These are phyloP conservation scores for Microtus ochrogaster DNA, from an alignment of 2,113 vertebrate species.

Conservation along the genomic window DNA sequence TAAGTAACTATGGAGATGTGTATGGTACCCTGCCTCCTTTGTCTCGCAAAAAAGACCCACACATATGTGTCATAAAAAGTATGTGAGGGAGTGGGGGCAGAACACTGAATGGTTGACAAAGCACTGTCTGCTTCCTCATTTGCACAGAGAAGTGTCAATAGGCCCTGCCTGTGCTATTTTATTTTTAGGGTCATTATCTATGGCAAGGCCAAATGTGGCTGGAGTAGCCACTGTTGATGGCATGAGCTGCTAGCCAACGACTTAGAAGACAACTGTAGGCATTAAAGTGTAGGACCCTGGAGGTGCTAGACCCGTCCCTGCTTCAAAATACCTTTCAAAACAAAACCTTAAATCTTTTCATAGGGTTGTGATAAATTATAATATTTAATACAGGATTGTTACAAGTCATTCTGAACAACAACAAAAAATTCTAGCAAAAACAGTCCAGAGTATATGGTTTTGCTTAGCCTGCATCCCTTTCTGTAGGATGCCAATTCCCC, in stretches of 20 bases:
- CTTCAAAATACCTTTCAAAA: background rate
- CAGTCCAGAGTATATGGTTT: background rate
- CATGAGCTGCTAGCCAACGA: background rate
- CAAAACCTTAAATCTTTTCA: background rate
- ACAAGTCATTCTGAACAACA: background rate
- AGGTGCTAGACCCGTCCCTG: background rate
- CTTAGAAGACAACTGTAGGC: background rate
- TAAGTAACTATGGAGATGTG: too few species aligned
- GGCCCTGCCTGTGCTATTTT: background rate
- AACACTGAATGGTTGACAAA: background rate
- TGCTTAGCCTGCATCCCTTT: background rate
- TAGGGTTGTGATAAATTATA: background rate
- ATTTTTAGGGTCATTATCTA: background rate
- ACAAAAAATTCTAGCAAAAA: background rate
- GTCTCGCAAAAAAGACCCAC: too few species aligned
- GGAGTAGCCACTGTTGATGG: background rate
- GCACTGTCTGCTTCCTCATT: background rate
- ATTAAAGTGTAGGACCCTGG: background rate
- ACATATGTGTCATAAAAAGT: background rate
- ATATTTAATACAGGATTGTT: background rate
- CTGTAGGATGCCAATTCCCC: background rate
- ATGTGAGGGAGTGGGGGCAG: background rate
- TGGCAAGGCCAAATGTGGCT: background rate
- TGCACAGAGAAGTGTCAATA: background rate
- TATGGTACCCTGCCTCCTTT: background rate